Base-by-base conservation (phyloP, 2,888 invertebrate genomes). In the Eurois occulta region DNA sequence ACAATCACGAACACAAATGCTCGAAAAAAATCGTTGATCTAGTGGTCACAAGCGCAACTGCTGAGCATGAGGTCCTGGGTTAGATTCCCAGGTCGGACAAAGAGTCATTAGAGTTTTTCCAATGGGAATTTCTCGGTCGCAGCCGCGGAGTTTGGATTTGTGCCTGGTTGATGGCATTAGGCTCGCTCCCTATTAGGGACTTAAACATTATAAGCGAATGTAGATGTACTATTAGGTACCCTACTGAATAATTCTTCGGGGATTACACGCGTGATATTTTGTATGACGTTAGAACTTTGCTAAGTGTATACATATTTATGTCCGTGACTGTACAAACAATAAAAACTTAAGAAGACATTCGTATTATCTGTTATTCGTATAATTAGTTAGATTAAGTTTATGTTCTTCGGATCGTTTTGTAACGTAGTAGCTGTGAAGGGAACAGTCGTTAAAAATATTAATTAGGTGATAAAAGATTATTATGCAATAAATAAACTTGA, bases 301-400 rank as follows among this genome's bases (percentile, higher is more conserved):
- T 10, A 2, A 7, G 55, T 32, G 32, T 18, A 0, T 16, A 60
- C 18, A 18, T 18, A 62, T 35, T 62, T 62, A 1, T 62, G 62
- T 10, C 21, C 35, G n/a, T n/a, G 65, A 18, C 32, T n/a, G 32
- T 55, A 68, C 21, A 1, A 64, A 21, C 21, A 21, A 38, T 38
- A 75, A 41, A 72, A 75, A n/a, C 32, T n/a, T 41, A 72, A 77
- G 65, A 78, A 75, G n/a, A 60, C 68, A 72, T 73, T 78, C 38
- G n/a, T 55, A 71, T 75, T 65, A 83, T 80, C 65, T 68, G 60
- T 24, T 75, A 8, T 75, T 70, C 46, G 70, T 68, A 21, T 78
- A 80, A 80, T 75, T 77, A 48, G 8, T 21, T 48, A 64, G 55
- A 77, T 78, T 72, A 62, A 11, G n/a, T 72, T 80, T 75, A 32